phyloP scores from a whole-genome alignment of 2,888 invertebrate species.

The Abscondita cerata region DNA sequence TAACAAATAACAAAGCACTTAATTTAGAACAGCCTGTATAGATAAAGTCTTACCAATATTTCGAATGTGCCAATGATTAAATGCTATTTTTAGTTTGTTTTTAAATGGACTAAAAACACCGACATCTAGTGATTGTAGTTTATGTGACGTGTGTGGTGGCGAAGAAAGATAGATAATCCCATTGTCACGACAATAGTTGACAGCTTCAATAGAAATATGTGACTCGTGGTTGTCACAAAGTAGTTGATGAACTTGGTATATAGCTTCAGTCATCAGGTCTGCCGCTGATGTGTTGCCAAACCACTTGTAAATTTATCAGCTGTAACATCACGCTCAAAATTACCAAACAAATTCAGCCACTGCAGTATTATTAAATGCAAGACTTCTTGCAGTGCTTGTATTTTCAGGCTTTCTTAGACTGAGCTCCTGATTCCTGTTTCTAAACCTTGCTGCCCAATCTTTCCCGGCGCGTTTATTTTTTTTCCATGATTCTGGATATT shows the following conservation, averaged over 20 bases:
- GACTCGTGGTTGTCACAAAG: constrained; percentile 25
- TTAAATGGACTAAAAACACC: constrained; percentile 28
- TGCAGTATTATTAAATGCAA: neutral
- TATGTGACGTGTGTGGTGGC: constrained; percentile 31
- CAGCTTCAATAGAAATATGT: constrained; percentile 23
- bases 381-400: neutral
- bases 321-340: neutral
- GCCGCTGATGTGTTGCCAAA: neutral
- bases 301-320: neutral
- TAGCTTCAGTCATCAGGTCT: no score
- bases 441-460: neutral
- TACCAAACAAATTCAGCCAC: neutral
- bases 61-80: constrained; percentile 25
- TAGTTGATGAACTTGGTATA: constrained; percentile 2
- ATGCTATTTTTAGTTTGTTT: constrained; percentile 22
- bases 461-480: neutral
- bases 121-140: constrained; percentile 27
- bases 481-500: neutral
- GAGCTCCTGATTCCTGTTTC: neutral
- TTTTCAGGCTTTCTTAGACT: neutral
- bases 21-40: no score
- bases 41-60: constrained; percentile 21
- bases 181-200: no score
- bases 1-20: no score
- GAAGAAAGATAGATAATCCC: constrained; percentile 15